A percentile compares a stretch with the other conserved stretches of the same genome.
These are phyloP conservation scores for Chiropotes sagulatus DNA, from an alignment of 2,797 vertebrate species.

Conservation along the genomic window DNA sequence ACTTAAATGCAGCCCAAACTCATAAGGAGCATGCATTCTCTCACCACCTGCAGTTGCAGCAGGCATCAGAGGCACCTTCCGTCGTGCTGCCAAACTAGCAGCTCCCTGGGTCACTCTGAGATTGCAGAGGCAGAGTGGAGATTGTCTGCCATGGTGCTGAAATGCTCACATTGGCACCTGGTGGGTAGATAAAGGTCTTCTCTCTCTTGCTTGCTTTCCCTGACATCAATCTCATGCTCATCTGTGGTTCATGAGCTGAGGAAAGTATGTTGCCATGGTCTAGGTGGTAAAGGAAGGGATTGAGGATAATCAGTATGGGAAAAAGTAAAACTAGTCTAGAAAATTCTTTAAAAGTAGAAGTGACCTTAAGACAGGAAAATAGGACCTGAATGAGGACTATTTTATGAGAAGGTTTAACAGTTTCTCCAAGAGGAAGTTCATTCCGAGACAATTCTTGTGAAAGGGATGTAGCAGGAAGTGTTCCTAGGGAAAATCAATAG, in stretches of 20 bases:
- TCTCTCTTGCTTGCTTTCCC: not conserved
- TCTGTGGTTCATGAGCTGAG: not conserved
- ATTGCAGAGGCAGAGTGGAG: not conserved
- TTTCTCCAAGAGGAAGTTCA: not conserved
- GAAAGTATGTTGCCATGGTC: not conserved
- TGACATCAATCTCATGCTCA: not conserved
- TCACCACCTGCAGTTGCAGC: not conserved
- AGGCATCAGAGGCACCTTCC: not conserved
- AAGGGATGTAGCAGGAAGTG: not conserved
- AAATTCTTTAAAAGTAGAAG: not conserved
- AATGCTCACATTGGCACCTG: not conserved
- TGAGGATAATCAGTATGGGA: not conserved
- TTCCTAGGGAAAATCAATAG: not conserved
- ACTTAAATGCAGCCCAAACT: not conserved
- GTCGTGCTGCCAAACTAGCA: fast-evolving
- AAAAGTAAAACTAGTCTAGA: not conserved
- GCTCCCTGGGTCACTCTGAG: not conserved
- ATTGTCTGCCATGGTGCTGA: not conserved
- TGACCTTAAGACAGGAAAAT: not conserved
- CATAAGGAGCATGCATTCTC: not conserved
- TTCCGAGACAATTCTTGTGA: not conserved
- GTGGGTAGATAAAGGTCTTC: not conserved
- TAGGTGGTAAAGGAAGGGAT: not conserved
- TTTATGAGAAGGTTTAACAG: not conserved
- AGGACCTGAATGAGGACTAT: not conserved